A percentile compares a stretch with the other conserved stretches of the same genome.
Conservation (phyloP, 2,797 vertebrate genomes). For the Carapus acus region DNA sequence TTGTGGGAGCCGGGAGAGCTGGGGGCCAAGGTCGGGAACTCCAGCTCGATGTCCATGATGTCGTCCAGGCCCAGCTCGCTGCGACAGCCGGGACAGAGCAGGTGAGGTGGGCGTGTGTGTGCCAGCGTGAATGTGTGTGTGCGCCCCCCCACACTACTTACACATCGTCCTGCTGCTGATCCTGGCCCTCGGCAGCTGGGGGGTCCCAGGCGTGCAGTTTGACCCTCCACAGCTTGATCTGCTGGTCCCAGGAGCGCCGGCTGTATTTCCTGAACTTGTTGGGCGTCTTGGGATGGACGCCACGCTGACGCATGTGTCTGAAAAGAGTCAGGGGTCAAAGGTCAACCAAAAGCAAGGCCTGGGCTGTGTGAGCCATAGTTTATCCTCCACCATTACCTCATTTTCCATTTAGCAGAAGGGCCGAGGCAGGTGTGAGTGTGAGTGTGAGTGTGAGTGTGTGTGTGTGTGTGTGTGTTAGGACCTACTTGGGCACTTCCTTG, state of each 20-base stretch:
- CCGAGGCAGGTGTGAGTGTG: too few species aligned
- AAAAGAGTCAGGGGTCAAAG: neutral
- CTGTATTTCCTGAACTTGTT: constrained; percentile 99
- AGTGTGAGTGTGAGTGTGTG: too few species aligned
- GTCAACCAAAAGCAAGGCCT: too few species aligned
- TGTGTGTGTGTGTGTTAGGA: neutral
- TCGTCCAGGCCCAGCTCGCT: constrained; percentile 84
- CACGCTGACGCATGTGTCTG: constrained; percentile 84
- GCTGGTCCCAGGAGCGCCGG: constrained; percentile 96
- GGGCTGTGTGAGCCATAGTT: too few species aligned
- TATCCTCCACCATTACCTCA: too few species aligned
- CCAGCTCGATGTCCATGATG: constrained; percentile 83
- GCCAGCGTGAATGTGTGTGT: neutral
- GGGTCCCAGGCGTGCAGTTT: constrained; percentile 95
- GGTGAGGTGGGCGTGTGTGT: neutral
- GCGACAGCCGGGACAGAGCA: constrained; percentile 8
- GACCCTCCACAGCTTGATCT: constrained; percentile 96
- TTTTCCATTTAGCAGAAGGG: too few species aligned
- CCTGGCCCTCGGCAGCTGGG: constrained; percentile 68
- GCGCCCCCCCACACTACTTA: constrained; percentile 24
- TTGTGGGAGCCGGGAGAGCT: constrained; percentile 5
- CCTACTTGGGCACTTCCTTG: constrained; percentile 89
- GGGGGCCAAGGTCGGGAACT: constrained; percentile 62
- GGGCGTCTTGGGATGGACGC: constrained; percentile 90
- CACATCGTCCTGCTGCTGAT: constrained; percentile 37